These are phyloP conservation scores for Delphinapterus leucas DNA, from an alignment of 2,113 vertebrate species.

Conservation along the genomic window DNA sequence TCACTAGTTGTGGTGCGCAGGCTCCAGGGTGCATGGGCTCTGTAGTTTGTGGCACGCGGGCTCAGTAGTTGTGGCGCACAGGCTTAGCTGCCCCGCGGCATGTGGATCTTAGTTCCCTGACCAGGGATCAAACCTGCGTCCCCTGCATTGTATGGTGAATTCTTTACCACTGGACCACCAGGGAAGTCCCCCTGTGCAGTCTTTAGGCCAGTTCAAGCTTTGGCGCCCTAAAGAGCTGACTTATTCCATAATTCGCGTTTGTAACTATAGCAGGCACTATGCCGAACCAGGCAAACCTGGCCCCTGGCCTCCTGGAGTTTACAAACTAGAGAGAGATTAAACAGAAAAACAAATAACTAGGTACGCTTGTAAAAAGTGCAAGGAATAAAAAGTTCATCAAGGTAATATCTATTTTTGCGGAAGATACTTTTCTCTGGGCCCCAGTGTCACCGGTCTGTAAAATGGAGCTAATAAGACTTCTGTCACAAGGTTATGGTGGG, in stretches of 20 bases:
- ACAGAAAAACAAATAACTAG: background rate
- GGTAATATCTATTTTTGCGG: background rate
- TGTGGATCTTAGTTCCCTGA: no score
- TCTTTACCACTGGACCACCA: no score
- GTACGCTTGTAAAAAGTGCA: background rate
- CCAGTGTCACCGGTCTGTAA: background rate
- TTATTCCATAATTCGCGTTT: background rate
- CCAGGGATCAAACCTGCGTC: no score
- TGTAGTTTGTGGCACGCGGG: no score
- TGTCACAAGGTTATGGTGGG: background rate
- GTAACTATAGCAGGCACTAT: background rate
- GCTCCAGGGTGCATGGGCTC: no score
- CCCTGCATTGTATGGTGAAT: no score
- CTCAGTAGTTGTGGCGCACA: no score
- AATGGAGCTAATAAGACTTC: background rate
- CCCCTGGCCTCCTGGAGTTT: background rate
- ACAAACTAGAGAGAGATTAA: background rate
- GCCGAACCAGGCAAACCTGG: background rate
- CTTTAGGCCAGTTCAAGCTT: background rate
- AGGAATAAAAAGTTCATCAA: background rate
- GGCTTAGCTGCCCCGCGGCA: no score
- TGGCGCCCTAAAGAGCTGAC: background rate
- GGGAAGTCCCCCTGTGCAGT: background rate
- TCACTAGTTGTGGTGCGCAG: no score
- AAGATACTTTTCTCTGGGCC: background rate